Base-by-base conservation (phyloP, 1,140 invertebrate genomes). In the Scaptomyza pallida region DNA sequence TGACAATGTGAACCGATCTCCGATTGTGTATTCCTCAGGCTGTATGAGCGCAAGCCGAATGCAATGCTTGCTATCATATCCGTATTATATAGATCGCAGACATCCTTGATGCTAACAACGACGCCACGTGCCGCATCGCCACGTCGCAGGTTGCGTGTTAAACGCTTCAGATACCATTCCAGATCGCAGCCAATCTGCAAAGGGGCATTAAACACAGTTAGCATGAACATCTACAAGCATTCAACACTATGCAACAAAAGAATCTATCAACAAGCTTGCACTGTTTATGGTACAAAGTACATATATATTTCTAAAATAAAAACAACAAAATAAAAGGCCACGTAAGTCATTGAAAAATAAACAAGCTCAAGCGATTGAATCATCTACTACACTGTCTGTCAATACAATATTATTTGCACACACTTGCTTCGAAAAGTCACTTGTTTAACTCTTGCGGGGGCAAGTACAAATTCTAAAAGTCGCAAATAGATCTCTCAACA, bases 51-150 rank as follows among this genome's bases (percentile, higher is more conserved):
- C 65, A 94, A 86, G n/a, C 94, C 94, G 65, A 94, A 94, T 10
- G 93, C 94, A 62, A 93, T 93, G 54, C 92, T 93, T 4, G 93
- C 93, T 30, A 94, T 94, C 47, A 94, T 93, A 72, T 94, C 93
- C 16, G 93, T 93, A 3, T 93, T 93, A 55, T 93, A 94, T 30
- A 93, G 91, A 5, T 92, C 92, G 30, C 90, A 92, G 0, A 93
- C 57, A 16, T 93, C 92, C 68, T 92, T 93, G 0, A 92, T 47
- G 40, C 93, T 91, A 0, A 93, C 33, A 0, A 77, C 47, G 0
- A 71, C 71, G 5, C 78, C 83, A 0, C 79, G 47, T 0, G 51
- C 65, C 9, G 74, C 75, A 13, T 77, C 72, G n/a, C 54, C 78
- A 19, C 75, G 78, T 2, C 82, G 63, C 17, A 88, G n/a, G 44